Base-by-base conservation (phyloP, 2,797 vertebrate genomes). In the Miichthys miiuy region DNA sequence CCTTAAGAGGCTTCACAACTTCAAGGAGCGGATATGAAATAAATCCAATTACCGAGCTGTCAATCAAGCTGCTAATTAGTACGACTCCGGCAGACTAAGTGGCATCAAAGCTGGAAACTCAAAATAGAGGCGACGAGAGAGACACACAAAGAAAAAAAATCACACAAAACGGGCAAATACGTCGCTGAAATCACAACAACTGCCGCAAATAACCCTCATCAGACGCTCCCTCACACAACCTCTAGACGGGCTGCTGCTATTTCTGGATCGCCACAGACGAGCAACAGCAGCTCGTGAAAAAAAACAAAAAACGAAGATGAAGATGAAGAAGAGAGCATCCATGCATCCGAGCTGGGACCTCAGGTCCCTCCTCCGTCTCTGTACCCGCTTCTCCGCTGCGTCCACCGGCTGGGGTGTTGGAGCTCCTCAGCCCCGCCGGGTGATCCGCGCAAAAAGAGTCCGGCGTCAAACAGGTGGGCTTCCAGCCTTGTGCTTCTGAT, bases 21-120 rank as follows among this genome's bases (percentile, higher is more conserved):
- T 93, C 89, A 91, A 91, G 91, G 80, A 92, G 86, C 87, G 85
- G 90, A 90, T 91, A 94, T 90, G 84, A 93, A 93, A 92, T 90
- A 91, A 92, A 92, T 93, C 91, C 90, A 93, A 92, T 93, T 91
- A 93, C 82, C 1, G 70, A 88, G 88, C 89, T 93, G 92, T 92
- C 92, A 91, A 80, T 93, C 91, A 93, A 61, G 72, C 47, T 54
- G 61, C 80, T 92, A 91, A 92, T 93, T 90, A 92, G 91, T 81
- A 48, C 69, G 80, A 83, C 85, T 90, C 86, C 60, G 56, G 75
- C 86, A 87, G 88, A 88, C 81, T 85, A 80, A 84, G 83, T 75
- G 83, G 78, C 85, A 85, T 86, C 84, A 88, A 81, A 72, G 84
- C 80, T 83, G 77, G 30, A 81, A 85, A 84, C 81, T 79, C 67